Base-by-base conservation (phyloP, 2,888 invertebrate species). In the Philereme transversata region DNA sequence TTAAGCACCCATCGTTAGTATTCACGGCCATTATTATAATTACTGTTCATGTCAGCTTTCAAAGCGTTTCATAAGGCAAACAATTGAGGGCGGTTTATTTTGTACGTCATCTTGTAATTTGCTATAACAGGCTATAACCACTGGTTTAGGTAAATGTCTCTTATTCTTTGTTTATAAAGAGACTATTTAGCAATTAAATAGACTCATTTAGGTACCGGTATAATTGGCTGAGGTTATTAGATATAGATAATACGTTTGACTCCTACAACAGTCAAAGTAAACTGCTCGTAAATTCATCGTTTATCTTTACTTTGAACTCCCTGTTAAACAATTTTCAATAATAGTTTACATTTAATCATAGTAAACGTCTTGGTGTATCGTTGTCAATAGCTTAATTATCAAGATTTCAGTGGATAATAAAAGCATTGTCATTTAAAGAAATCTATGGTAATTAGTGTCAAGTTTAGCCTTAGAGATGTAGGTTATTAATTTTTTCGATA, bases 111-210 rank as follows among this genome's bases (percentile, higher is more conserved):
- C 56, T 67, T 68, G 74, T 78, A 79, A 84, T 86, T 84, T 80
- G 70, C 69, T 74, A 51, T 78, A 79, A 80, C 79, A 57, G 81
- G 70, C 69, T 74, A 51, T 78, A 79, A 80, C 79, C 58, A 81
- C 62, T 68, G 69, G 76, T 72, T 70, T 78, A 75, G 74, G 77
- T 78, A 84, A 82, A 77, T 76, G 73, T 77, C 75, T 75, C 69
- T 79, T 81, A 77, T 75, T 75, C 69, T 64, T 73, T 74, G 75
- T 73, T 75, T 71, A 72, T 77, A 76, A 79, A 77, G 77, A 77
- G 73, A 78, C 72, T 75, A 90, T 88, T 86, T 86, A 86, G 82
- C 86, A 87, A 89, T 91, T 89, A 87, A 68, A 72, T 79, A 68
- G 70, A 82, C 86, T 85, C 84, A 82, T 82, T 56, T 79, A 69